These are phyloP conservation scores for Montipora capricornis DNA, from an alignment of 64 coral and sea anemone genomes.

Conservation along the genomic window DNA sequence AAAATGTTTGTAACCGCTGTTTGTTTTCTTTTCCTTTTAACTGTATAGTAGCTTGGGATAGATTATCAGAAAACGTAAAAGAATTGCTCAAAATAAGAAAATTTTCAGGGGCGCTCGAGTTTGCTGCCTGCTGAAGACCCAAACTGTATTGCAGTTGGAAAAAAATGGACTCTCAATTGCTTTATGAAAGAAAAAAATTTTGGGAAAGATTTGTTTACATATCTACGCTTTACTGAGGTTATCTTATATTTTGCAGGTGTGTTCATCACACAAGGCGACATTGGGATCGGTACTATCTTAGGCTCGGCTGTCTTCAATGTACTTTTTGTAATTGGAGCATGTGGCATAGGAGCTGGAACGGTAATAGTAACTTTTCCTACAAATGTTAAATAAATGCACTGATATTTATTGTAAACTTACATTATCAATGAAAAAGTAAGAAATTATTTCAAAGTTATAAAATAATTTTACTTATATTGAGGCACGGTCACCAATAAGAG, in stretches of 20 bases:
- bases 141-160: background rate
- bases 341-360: constrained; percentile 27
- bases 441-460: too few relatives aligned
- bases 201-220: background rate
- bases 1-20: too few relatives aligned
- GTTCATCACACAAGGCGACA: constrained; percentile 60
- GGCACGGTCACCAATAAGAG: too few relatives aligned
- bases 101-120: too few relatives aligned
- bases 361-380: background rate
- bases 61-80: too few relatives aligned
- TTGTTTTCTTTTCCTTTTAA: too few relatives aligned
- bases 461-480: too few relatives aligned
- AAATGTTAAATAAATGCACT: too few relatives aligned
- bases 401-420: too few relatives aligned
- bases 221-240: background rate
- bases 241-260: background rate
- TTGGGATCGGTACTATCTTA: constrained; percentile 61
- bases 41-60: too few relatives aligned
- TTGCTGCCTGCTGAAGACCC: background rate
- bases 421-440: too few relatives aligned
- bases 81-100: too few relatives aligned
- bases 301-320: constrained; percentile 59
- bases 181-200: background rate
- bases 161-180: background rate
- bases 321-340: constrained; percentile 60